Evolutionary conservation across 2,888 invertebrate species (phyloP), one percentile per base, ranked within the genome.

Genomic region (Philhelius pedissequus): DNA sequence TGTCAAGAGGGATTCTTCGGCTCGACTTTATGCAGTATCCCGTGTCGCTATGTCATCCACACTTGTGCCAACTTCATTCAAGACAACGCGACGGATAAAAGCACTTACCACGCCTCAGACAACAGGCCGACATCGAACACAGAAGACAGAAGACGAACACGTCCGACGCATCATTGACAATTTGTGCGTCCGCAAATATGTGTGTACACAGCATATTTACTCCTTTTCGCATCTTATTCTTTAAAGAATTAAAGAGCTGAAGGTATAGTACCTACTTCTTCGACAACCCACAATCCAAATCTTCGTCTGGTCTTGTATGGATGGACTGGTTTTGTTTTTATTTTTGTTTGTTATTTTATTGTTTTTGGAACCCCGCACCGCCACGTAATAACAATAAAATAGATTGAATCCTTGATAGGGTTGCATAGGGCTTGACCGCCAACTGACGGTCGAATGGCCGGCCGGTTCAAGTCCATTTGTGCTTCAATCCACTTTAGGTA

Each of bases 381-480:
- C 80, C 60, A 76, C 71, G 60, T 80, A 84, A 84, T 84, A 84
- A 84, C 80, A 84, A 84, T 84, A 84, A 84, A 84, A 80, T 76
- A 84, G 84, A 84, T 84, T 80, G 84, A 84, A 75, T 80, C 80
- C 80, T 80, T 62, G 84, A 84, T 84, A 84, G 80, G 76, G 83
- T 78, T 70, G 66, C 20, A 68, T n/a, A 56, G 79, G 74, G 83
- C 79, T 43, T 43, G 56, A 60, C 58, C 45, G 71, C 66, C 75
- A 35, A 40, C 70, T 35, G 58, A 56, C 35, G 8, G 22, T 9
- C 32, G 20, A 25, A n/a, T n/a, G n/a, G n/a, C 52, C 13, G 43
- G 25, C 20, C 40, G 60, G 58, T 70, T 80, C 75, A 80, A 75
- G 75, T 70, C 84, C 80, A 80, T 80, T 84, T 84, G 84, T 48